Conservation (phyloP, 2,113 vertebrate genomes). For the Sebastes schlegelii region DNA sequence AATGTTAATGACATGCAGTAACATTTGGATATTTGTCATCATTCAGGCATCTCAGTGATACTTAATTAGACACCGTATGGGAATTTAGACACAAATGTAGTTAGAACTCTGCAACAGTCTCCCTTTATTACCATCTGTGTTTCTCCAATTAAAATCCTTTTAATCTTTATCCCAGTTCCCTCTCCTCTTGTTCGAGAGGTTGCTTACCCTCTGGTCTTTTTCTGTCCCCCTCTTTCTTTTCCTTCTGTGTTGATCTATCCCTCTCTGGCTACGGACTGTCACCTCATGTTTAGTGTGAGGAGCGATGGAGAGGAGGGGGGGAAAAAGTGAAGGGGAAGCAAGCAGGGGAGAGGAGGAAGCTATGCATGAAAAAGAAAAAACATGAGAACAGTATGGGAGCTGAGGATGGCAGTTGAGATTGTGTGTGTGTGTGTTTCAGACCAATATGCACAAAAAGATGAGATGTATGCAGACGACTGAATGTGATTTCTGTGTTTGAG, state of each 20-base stretch:
- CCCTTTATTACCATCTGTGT: neutral
- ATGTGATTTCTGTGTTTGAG: conserved; percentile 22
- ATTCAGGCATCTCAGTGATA: neutral
- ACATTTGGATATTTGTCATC: neutral
- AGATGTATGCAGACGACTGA: conserved; percentile 29
- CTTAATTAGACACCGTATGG: neutral
- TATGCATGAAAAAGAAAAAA: conserved; percentile 39
- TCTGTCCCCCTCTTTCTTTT: conserved; percentile 32
- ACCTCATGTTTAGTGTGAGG: conserved; percentile 66
- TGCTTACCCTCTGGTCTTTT: conserved; percentile 42
- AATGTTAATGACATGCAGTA: neutral
- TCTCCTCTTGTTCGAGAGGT: conserved; percentile 38
- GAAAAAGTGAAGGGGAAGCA: conserved; percentile 46
- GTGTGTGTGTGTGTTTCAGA: conserved; percentile 2
- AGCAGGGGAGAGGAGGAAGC: conserved; percentile 48
- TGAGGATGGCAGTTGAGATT: conserved; percentile 26
- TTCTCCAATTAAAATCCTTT: conserved; percentile 34
- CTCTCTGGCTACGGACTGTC: conserved; percentile 70
- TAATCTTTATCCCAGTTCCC: conserved; percentile 28
- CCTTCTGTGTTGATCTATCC: conserved; percentile 49
- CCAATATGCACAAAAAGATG: conserved; percentile 4
- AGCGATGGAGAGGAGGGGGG: conserved; percentile 24
- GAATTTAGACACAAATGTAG: conserved; percentile 3
- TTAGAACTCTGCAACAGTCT: conserved; percentile 14
- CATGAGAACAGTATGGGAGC: conserved; percentile 45